Evolutionary conservation across 2,888 invertebrate species (phyloP).

Genomic region (Allygus modestus): DNA sequence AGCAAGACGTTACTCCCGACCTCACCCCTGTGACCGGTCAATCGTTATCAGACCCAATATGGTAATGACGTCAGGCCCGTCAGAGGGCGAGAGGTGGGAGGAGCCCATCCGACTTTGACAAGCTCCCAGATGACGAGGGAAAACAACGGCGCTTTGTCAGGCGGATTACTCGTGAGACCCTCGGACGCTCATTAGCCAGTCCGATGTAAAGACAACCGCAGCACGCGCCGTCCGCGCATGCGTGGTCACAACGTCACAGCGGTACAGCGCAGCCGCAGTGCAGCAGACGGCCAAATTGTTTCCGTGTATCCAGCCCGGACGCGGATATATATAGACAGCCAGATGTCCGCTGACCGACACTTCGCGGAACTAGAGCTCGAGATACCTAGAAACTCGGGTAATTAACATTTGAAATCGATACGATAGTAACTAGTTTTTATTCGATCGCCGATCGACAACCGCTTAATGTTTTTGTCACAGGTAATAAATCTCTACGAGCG

Average conservation of each 20-base stretch:
- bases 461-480: constrained; percentile 56
- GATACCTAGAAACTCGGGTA: constrained; percentile 48
- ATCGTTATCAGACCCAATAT: constrained; percentile 28
- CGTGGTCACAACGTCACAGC: background rate
- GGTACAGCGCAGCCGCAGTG: background rate
- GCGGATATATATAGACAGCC: constrained; percentile 49
- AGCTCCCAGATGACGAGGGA: background rate
- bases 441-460: constrained; percentile 37
- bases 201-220: background rate
- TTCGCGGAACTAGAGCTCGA: constrained; percentile 55
- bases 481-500: constrained; percentile 55
- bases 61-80: background rate
- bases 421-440: constrained; percentile 59
- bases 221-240: background rate
- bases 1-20: background rate
- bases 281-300: constrained; percentile 24
- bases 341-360: constrained; percentile 34
- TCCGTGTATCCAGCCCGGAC: constrained; percentile 43
- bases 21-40: constrained; percentile 29
- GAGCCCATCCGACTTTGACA: background rate
- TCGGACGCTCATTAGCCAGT: background rate
- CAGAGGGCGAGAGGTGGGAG: constrained; percentile 24
- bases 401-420: constrained; percentile 59
- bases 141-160: constrained; percentile 14
- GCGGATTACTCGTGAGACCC: too few species aligned